A percentile compares a stretch with the other conserved stretches of the same genome.
Evolutionary conservation across 2,888 invertebrate species (phyloP).

Genomic region (Heteromyza rotundicornis): DNA sequence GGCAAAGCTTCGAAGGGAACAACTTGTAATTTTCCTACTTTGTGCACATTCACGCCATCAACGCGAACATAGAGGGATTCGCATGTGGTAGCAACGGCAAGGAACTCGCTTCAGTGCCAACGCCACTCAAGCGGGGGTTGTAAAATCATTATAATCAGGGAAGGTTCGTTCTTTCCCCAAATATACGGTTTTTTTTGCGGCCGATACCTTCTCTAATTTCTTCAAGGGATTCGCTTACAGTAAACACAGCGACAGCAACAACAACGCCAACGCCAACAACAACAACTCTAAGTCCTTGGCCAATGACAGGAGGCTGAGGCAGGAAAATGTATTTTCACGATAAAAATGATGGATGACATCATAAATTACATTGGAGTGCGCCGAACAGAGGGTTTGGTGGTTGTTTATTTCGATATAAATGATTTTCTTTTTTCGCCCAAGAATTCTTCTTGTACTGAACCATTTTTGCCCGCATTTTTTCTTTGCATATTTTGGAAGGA

Average conservation of each 20-base stretch:
- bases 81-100: background rate
- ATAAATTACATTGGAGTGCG: slow-evolving; percentile 63
- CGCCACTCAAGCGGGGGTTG: slow-evolving; percentile 41
- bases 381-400: slow-evolving; percentile 61
- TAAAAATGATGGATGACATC: slow-evolving; percentile 64
- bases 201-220: slow-evolving; percentile 49
- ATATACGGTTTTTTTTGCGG: slow-evolving; percentile 26
- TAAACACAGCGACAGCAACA: slow-evolving; percentile 8
- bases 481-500: no score
- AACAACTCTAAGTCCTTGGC: slow-evolving; percentile 58
- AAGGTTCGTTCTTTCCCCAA: slow-evolving; percentile 27
- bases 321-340: slow-evolving; percentile 63
- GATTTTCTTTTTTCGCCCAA: slow-evolving; percentile 42
- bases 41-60: slow-evolving; percentile 53
- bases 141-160: slow-evolving; percentile 55
- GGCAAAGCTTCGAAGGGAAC: slow-evolving; percentile 33
- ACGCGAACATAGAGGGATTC: slow-evolving; percentile 29
- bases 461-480: slow-evolving; percentile 20
- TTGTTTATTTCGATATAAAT: slow-evolving; percentile 63
- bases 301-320: slow-evolving; percentile 58
- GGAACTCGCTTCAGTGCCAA: slow-evolving; percentile 48
- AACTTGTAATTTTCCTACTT: slow-evolving; percentile 53
- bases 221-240: slow-evolving; percentile 39
- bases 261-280: slow-evolving; percentile 42
- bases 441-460: slow-evolving; percentile 14